These are phyloP conservation scores for Cynopterus sphinx DNA, from an alignment of 2,797 vertebrate species.

Conservation along the genomic window DNA sequence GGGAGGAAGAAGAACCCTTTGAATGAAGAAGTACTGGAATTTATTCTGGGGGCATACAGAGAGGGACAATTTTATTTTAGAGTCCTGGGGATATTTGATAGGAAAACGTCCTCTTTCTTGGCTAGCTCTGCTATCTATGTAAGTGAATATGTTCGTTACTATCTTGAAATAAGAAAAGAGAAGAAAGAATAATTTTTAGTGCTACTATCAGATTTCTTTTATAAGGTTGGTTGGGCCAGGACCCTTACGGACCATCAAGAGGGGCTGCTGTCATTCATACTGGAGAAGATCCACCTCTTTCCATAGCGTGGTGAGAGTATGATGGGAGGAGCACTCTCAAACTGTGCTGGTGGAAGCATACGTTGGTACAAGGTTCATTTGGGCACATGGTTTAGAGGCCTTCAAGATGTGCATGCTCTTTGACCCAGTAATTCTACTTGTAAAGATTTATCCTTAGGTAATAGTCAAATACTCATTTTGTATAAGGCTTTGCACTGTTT, in stretches of 20 bases:
- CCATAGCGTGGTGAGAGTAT: neutral
- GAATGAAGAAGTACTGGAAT: neutral
- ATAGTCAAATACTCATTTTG: neutral
- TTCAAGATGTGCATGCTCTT: neutral
- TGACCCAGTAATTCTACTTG: neutral
- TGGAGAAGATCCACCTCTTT: neutral
- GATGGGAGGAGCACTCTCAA: neutral
- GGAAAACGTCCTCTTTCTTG: neutral
- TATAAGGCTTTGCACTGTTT: neutral
- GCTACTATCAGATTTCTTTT: constrained; percentile 3
- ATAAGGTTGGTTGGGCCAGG: neutral
- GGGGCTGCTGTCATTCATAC: neutral
- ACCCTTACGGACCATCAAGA: neutral
- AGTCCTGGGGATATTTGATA: neutral
- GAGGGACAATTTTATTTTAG: constrained; percentile 40
- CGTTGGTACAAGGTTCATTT: neutral
- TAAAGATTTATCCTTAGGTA: neutral
- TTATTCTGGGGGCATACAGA: neutral
- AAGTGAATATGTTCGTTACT: neutral
- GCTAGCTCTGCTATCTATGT: neutral
- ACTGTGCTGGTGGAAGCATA: neutral
- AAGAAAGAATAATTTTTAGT: constrained; percentile 21
- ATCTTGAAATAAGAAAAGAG: constrained; percentile 18
- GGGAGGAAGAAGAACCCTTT: neutral
- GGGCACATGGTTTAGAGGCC: neutral